phyloP scores from a whole-genome alignment of 2,797 vertebrate species.

The Lithobates sylvaticus region DNA sequence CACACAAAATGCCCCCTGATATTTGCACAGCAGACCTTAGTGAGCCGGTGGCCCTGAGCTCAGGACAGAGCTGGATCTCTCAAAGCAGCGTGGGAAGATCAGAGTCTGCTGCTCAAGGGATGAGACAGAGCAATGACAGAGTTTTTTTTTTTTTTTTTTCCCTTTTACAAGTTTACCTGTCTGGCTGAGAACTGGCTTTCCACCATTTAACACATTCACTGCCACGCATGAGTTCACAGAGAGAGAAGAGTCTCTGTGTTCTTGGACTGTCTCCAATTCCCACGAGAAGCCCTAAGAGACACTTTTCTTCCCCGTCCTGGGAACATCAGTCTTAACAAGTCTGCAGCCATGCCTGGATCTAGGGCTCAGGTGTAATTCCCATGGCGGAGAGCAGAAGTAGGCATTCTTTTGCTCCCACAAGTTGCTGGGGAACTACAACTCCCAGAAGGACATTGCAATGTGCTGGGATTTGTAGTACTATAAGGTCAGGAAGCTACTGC shows the following conservation, averaged over 20 bases:
- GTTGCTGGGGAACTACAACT: no score
- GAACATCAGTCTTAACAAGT: conserved; percentile 33
- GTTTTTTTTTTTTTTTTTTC: not conserved
- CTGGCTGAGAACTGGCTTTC: conserved; percentile 13
- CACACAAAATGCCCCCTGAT: conserved; percentile 37
- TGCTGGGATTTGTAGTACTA: not conserved
- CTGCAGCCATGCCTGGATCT: conserved; percentile 10
- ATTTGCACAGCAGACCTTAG: conserved; percentile 65
- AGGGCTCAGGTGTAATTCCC: not conserved
- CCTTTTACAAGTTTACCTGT: conserved; percentile 38
- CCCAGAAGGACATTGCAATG: not conserved
- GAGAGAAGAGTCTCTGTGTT: conserved; percentile 12
- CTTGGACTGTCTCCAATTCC: conserved; percentile 43
- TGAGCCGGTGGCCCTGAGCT: conserved; percentile 57
- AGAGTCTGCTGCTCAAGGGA: conserved; percentile 1
- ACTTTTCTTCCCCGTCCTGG: conserved; percentile 35
- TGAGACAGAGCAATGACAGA: not conserved
- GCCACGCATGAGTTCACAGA: conserved; percentile 12
- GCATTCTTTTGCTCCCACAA: not conserved
- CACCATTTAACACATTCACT: conserved; percentile 34
- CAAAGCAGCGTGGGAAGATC: conserved; percentile 64
- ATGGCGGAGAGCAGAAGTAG: not conserved
- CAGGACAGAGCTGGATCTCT: conserved; percentile 61
- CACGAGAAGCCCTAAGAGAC: conserved; percentile 35
- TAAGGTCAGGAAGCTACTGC: no score